Evolutionary conservation across 2,113 vertebrate species (phyloP).

Genomic region (Rhineura floridana): DNA sequence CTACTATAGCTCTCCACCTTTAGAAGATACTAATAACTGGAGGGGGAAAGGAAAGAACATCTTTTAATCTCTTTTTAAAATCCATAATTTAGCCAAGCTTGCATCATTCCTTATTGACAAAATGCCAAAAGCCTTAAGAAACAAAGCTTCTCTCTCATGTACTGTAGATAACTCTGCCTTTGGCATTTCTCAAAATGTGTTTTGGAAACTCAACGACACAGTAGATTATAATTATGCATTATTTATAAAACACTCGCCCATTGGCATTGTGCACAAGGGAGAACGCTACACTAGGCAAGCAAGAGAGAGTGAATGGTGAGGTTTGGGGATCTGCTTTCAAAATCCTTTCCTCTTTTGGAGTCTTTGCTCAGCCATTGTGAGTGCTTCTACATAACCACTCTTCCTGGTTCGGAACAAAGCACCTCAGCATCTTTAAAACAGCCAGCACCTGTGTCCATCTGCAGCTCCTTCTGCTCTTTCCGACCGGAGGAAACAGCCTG

Average conservation of each 20-base stretch:
- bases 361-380: neutral
- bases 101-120: neutral
- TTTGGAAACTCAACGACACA: neutral
- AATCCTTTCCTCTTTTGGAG: neutral
- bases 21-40: neutral
- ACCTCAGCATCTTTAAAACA: neutral
- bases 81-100: neutral
- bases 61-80: neutral
- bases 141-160: neutral
- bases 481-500: neutral
- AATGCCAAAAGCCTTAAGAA: neutral
- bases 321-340: neutral
- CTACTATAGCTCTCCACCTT: neutral
- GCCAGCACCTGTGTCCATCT: neutral
- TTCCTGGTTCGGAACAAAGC: neutral
- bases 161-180: neutral
- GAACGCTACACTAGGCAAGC: neutral
- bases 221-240: neutral
- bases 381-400: too few relatives aligned
- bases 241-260: neutral
- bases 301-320: neutral
- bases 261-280: neutral
- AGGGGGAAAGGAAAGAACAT: neutral
- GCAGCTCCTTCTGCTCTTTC: neutral
- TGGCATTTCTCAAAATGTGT: neutral